Evolutionary conservation across 1,140 invertebrate species (phyloP).

Genomic region (Augochlora pura): DNA sequence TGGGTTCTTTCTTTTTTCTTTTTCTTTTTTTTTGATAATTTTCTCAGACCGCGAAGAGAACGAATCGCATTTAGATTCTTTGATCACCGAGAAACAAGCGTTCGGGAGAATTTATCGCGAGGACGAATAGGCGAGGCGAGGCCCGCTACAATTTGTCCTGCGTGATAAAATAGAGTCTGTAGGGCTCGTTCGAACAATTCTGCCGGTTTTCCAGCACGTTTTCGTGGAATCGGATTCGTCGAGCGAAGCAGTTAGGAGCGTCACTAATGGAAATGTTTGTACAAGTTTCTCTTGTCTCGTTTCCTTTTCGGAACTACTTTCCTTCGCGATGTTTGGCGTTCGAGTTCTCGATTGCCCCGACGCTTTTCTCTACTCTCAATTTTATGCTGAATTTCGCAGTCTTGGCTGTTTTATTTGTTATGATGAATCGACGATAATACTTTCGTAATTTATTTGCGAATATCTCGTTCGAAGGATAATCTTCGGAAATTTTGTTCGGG

Average conservation of each 20-base stretch:
- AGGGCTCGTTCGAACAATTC: not conserved
- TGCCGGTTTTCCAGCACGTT: not conserved
- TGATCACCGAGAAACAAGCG: slow-evolving; percentile 6
- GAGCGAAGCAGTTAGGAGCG: not conserved
- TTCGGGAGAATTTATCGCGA: not conserved
- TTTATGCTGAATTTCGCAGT: not conserved
- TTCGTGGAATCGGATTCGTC: not conserved
- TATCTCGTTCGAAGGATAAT: no score
- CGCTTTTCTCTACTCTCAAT: no score
- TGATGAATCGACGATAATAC: not conserved
- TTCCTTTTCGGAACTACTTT: no score
- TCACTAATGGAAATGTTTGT: slow-evolving; percentile 3
- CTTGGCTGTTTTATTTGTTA: not conserved
- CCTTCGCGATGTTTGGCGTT: not conserved
- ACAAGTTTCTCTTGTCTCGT: not conserved
- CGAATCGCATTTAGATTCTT: not conserved
- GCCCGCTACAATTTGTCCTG: not conserved
- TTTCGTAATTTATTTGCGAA: no score
- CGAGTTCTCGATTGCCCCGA: not conserved
- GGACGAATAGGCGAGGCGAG: no score
- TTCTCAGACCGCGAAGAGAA: not conserved
- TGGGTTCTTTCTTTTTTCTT: no score
- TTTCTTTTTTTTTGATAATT: not conserved
- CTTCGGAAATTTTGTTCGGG: no score
- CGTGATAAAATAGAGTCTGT: not conserved